Percentiles rank a stretch among this genome's conserved stretches.
phyloP scores from a whole-genome alignment of 2,888 invertebrate species.

The Orthonychiurus folsomi region DNA sequence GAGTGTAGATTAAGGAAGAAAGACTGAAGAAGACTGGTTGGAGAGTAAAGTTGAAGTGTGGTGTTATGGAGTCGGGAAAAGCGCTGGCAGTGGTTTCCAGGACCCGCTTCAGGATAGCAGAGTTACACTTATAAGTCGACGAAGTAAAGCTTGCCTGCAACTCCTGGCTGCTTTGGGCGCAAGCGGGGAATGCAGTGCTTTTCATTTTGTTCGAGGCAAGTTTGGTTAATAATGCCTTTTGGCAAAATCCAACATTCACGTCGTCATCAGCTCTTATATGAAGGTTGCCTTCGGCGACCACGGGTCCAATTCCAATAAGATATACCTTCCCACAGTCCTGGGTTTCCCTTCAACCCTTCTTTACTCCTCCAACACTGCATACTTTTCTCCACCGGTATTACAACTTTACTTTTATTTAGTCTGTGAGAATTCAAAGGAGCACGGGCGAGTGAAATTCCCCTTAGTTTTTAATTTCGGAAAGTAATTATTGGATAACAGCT shows the following conservation, averaged over 20 bases:
- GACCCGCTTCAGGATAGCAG: background rate
- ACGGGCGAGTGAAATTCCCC: no score
- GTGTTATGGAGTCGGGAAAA: background rate
- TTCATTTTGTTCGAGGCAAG: conserved; percentile 37
- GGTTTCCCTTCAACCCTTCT: no score
- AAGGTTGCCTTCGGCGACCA: conserved; percentile 22
- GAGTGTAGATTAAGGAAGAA: no score
- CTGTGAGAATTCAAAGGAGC: no score
- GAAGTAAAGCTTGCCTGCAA: background rate
- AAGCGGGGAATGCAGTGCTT: conserved; percentile 2
- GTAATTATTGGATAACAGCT: no score
- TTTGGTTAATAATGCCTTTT: conserved; percentile 41
- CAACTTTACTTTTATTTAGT: no score
- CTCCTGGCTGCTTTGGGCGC: background rate
- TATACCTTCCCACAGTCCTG: no score
- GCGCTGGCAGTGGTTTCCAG: background rate
- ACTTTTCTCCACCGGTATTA: no score
- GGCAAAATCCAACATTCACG: conserved; percentile 40
- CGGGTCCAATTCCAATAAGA: conserved; percentile 32
- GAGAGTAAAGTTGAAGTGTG: background rate
- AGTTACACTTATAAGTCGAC: background rate
- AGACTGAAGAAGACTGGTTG: background rate
- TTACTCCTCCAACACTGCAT: no score
- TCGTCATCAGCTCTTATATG: conserved; percentile 28
- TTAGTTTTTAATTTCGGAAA: no score